Conservation (phyloP, 2,113 vertebrate genomes). For the Xiphophorus hellerii region DNA sequence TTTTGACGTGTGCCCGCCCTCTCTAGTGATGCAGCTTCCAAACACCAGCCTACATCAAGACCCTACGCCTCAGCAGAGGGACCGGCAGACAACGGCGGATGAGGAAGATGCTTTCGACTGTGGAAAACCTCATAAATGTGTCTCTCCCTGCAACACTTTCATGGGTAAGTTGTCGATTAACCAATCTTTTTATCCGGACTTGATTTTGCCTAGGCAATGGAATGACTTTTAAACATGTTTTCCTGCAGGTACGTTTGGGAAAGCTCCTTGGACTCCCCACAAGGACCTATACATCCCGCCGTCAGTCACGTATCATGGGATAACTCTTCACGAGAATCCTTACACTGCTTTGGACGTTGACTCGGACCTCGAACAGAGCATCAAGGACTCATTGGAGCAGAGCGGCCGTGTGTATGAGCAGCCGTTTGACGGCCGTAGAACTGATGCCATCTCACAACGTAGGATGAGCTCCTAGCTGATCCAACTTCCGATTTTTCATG, state of each 20-base stretch:
- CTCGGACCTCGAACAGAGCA: constrained; percentile 76
- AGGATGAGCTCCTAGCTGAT: constrained; percentile 82
- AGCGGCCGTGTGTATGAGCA: constrained; percentile 76
- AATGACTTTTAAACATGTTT: not conserved
- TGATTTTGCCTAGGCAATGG: accelerated
- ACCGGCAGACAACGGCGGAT: constrained; percentile 68
- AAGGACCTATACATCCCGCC: constrained; percentile 73
- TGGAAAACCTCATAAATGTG: constrained; percentile 70
- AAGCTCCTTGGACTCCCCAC: constrained; percentile 86
- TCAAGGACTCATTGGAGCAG: constrained; percentile 74
- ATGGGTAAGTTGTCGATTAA: constrained; percentile 83
- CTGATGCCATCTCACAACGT: constrained; percentile 73
- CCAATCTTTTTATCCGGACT: not conserved
- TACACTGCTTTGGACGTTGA: constrained; percentile 77
- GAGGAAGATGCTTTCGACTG: constrained; percentile 71
- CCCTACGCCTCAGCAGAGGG: constrained; percentile 67
- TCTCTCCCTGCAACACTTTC: constrained; percentile 78
- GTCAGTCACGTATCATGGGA: constrained; percentile 59
- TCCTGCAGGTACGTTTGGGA: constrained; percentile 92
- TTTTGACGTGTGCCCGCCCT: constrained; percentile 76
- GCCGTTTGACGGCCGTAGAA: constrained; percentile 81
- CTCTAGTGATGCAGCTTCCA: constrained; percentile 71
- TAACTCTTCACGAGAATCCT: constrained; percentile 75
- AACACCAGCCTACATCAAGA: constrained; percentile 62
- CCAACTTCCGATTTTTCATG: constrained; percentile 43